Conservation (phyloP, 2,113 vertebrate genomes). For the Heptranchias perlo region DNA sequence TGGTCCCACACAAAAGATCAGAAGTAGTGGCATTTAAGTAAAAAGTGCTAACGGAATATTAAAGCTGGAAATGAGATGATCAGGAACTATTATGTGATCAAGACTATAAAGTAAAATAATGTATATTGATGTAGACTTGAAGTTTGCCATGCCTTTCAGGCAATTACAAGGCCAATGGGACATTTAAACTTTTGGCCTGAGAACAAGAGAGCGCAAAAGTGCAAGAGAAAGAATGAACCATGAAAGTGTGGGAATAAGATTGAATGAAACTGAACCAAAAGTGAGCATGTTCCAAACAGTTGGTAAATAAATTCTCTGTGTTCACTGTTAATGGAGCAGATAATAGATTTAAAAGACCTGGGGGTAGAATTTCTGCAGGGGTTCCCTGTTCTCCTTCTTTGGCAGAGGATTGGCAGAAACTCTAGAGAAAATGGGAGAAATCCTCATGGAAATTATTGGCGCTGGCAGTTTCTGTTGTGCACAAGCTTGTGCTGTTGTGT, state of each 20-base stretch:
- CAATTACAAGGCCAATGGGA: background rate
- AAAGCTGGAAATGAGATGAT: background rate
- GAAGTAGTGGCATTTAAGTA: background rate
- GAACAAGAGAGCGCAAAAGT: background rate
- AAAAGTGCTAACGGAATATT: background rate
- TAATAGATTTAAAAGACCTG: no score
- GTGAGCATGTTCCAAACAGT: background rate
- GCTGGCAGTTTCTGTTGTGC: no score
- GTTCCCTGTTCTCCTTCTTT: no score
- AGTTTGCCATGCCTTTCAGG: background rate
- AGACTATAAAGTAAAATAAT: background rate
- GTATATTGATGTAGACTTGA: background rate
- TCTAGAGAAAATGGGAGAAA: no score
- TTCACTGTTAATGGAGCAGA: no score
- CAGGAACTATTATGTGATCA: background rate
- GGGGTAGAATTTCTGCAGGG: no score
- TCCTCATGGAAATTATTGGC: no score
- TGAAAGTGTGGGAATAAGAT: background rate
- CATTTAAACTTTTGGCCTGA: background rate
- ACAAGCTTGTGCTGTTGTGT: no score
- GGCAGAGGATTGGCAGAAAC: no score
- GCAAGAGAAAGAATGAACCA: background rate
- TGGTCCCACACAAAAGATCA: background rate
- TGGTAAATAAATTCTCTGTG: no score
- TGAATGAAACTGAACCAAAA: background rate